These are phyloP conservation scores for Xenentodon cancila DNA, from an alignment of 2,797 vertebrate genomes.

Conservation along the genomic window DNA sequence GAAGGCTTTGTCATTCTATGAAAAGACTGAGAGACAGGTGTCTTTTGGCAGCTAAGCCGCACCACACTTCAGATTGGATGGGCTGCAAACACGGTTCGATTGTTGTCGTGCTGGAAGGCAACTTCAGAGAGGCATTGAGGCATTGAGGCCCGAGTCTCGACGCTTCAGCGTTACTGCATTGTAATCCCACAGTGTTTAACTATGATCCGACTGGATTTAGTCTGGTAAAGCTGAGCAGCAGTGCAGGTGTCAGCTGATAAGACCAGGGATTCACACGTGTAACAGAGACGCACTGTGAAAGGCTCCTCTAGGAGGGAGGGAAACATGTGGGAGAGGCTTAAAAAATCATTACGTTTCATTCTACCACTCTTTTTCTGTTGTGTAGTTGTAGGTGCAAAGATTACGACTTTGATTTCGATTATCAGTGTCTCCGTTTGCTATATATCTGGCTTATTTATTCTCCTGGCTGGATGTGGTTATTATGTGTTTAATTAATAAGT, in stretches of 20 bases:
- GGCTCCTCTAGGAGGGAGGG: background rate
- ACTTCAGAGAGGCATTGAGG: conserved; percentile 31
- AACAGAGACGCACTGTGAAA: conserved; percentile 31
- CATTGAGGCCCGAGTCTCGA: conserved; percentile 36
- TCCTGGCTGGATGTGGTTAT: no score
- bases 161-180: conserved; percentile 47
- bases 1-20: conserved; percentile 33
- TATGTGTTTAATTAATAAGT: no score
- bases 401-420: no score
- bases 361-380: background rate
- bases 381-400: no score
- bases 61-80: conserved; percentile 34
- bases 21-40: conserved; percentile 52
- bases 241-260: conserved; percentile 67
- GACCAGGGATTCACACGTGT: conserved; percentile 59
- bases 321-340: background rate
- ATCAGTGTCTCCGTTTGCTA: no score
- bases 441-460: no score
- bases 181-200: conserved; percentile 66
- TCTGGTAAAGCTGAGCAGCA: conserved; percentile 42
- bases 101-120: conserved; percentile 47
- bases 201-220: conserved; percentile 65
- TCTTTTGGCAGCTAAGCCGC: conserved; percentile 36
- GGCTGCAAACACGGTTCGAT: conserved; percentile 40
- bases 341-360: background rate